Evolutionary conservation across 2,797 vertebrate species (phyloP).

Genomic region (Gymnothorax javanicus): DNA sequence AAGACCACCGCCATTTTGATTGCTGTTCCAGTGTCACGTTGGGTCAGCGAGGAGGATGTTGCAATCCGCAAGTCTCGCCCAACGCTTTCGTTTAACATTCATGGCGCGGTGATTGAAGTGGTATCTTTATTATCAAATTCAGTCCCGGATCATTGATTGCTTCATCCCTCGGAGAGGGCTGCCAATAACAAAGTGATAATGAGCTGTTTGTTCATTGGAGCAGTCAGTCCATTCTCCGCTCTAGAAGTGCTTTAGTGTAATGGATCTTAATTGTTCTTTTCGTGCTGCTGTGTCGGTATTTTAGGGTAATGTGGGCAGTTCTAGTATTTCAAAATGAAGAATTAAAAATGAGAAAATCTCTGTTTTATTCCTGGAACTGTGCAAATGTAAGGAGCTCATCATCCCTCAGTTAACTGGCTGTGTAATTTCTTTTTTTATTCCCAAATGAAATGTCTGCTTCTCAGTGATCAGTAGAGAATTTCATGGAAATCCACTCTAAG

Average conservation of each 20-base stretch:
- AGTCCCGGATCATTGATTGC: background rate
- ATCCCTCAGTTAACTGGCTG: background rate
- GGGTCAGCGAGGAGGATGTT: background rate
- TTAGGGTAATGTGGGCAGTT: background rate
- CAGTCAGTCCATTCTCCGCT: background rate
- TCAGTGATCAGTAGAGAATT: background rate
- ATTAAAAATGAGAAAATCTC: background rate
- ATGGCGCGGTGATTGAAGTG: background rate
- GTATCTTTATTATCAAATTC: constrained; percentile 8
- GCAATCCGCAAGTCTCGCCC: background rate
- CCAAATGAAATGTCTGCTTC: background rate
- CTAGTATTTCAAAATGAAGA: background rate
- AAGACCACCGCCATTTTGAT: background rate
- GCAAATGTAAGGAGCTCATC: background rate
- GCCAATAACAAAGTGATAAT: background rate
- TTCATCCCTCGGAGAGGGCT: background rate
- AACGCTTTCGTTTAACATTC: background rate
- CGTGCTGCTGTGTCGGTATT: background rate
- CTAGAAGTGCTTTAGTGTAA: background rate
- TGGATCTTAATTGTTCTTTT: background rate
- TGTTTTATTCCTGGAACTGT: background rate
- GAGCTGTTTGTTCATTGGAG: constrained; percentile 9
- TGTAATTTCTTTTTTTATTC: background rate
- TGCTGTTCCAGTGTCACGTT: background rate
- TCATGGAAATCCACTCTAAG: too few relatives aligned